These are phyloP conservation scores for Epinephelus moara DNA, from an alignment of 2,113 vertebrate genomes.

Conservation along the genomic window DNA sequence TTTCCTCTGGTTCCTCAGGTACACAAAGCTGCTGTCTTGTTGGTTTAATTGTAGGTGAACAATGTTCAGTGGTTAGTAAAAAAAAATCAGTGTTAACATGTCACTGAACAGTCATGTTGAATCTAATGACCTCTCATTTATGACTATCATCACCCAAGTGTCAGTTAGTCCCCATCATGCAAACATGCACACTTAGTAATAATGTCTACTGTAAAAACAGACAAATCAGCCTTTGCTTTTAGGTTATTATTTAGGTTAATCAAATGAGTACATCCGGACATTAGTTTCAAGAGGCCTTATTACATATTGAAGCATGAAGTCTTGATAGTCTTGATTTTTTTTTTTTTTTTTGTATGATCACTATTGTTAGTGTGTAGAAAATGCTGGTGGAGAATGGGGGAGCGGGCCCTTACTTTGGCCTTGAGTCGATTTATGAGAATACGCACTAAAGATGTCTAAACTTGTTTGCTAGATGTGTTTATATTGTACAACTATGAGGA, in stretches of 20 bases:
- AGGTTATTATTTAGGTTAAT: neutral
- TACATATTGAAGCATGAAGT: conserved; percentile 16
- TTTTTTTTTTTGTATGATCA: neutral
- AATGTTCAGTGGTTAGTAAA: conserved; percentile 3
- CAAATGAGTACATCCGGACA: neutral
- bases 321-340: neutral
- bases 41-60: neutral
- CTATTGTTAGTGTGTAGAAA: conserved; percentile 12
- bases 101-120: neutral
- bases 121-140: conserved; percentile 30
- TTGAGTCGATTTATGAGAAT: conserved; percentile 21
- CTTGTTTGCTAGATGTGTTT: conserved; percentile 16
- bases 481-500: conserved; percentile 21
- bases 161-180: conserved; percentile 11
- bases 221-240: conserved; percentile 9
- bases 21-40: conserved; percentile 48
- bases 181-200: conserved; percentile 24
- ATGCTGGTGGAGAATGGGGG: neutral
- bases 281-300: conserved; percentile 51
- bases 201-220: conserved; percentile 17
- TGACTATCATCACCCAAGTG: conserved; percentile 57
- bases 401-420: neutral
- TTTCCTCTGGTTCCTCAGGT: conserved; percentile 58
- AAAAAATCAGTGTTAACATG: neutral
- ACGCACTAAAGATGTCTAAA: neutral